Base-by-base conservation (phyloP, 2,797 vertebrate genomes). In the Xenopus petersii region DNA sequence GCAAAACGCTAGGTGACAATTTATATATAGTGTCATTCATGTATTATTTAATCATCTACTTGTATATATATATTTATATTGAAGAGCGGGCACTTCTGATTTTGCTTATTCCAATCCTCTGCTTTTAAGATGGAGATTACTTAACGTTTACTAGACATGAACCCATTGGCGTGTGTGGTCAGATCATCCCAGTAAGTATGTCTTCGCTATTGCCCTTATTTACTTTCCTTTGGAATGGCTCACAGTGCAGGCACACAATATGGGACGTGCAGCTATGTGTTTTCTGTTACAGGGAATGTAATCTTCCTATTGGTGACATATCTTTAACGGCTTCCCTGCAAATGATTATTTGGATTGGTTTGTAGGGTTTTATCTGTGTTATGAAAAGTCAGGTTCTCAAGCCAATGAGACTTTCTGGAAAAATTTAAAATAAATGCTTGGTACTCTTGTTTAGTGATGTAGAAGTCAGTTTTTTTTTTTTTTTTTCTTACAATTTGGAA, bases 151-250 rank as follows among this genome's bases (percentile, higher is more conserved):
- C 98, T 86, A 95, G 94, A 89, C 92, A 96, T 26, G 98, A 99
- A 87, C 97, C 98, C 82, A 95, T 99, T 12, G 98, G 98, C 84
- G 97, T 99, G 80, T 99, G 98, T 83, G 98, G 98, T 94, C 98
- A 99, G 93, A 99, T 99, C 91, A 94, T 98, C 87, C 98, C 98
- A 62, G 98, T 99, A 88, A 99, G 98, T 94, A 84, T 82, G 81
- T 85, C 81, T 83, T 74, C 85, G 78, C 12, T 55, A 46, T 77
- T 61, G 12, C n/a, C 82, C 83, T 87, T 86, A 85, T 94, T 93
- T 91, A 84, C 90, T 87, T 92, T 90, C 82, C 84, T 86, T 88
- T 84, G 84, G 83, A 84, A 67, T 77, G 73, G 79, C 82, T 86
- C 82, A 87, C 85, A 87, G 81, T 86, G 84, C 87, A 88, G 84